Percentiles rank a stretch among this genome's conserved stretches.
Conservation (phyloP, 2,113 vertebrate genomes). For the Gadus macrocephalus region DNA sequence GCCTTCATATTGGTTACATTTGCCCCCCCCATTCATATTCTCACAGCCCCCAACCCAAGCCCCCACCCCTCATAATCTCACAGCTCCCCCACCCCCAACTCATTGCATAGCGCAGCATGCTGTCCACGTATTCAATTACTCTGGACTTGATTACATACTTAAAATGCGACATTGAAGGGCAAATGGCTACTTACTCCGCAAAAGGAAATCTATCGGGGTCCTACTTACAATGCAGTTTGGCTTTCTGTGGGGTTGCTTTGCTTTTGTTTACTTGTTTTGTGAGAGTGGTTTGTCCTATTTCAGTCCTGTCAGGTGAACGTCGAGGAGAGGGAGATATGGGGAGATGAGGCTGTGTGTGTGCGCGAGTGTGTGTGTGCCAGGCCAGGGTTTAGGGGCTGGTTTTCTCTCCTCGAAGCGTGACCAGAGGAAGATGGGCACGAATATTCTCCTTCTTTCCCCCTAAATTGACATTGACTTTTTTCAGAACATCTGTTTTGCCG, state of each 20-base stretch:
- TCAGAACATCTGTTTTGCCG: too few species aligned
- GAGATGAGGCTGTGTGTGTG: not conserved
- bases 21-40: not conserved
- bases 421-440: too few species aligned
- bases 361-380: too few species aligned
- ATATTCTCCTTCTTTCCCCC: too few species aligned
- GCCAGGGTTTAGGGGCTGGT: too few species aligned
- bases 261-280: not conserved
- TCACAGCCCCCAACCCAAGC: not conserved
- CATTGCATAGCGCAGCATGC: slow-evolving; percentile 31
- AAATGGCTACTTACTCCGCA: slow-evolving; percentile 42
- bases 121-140: slow-evolving; percentile 65
- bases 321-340: not conserved
- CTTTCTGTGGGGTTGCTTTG: slow-evolving; percentile 4
- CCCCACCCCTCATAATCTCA: not conserved
- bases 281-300: slow-evolving; percentile 9
- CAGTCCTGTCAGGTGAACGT: slow-evolving; percentile 9
- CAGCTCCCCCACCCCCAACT: not conserved
- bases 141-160: slow-evolving; percentile 60
- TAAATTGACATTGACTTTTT: too few species aligned
- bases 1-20: not conserved
- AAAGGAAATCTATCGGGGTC: slow-evolving; percentile 42
- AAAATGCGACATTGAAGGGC: slow-evolving; percentile 52
- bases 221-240: slow-evolving; percentile 29
- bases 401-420: too few species aligned